Conservation (phyloP, 2,113 vertebrate genomes). For the Tenebrosternarchus preto region DNA sequence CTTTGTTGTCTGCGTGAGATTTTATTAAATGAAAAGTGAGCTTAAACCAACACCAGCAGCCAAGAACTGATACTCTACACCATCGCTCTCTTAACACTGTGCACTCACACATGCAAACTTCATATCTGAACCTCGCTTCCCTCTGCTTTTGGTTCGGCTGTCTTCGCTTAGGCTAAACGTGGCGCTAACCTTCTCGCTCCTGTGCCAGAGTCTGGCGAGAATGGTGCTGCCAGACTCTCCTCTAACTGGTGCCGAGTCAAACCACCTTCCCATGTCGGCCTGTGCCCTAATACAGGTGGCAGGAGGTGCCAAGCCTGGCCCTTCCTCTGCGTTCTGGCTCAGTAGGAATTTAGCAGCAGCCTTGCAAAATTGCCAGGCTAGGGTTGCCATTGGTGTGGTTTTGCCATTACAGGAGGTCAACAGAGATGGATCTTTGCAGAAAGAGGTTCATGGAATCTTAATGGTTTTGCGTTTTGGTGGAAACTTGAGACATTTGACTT, state of each 20-base stretch:
- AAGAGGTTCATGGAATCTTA: too few relatives aligned
- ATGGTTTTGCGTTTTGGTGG: too few relatives aligned
- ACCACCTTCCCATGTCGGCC: slow-evolving; percentile 10
- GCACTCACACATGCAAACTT: too few relatives aligned
- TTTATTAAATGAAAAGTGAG: too few relatives aligned
- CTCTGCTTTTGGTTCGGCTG: background rate
- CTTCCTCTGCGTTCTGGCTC: background rate
- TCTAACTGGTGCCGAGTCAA: slow-evolving; percentile 27
- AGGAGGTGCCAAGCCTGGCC: background rate
- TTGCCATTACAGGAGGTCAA: too few relatives aligned
- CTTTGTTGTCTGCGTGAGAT: too few relatives aligned
- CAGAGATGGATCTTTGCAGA: too few relatives aligned
- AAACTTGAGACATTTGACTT: too few relatives aligned
- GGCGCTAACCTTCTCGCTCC: background rate
- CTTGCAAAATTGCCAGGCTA: background rate
- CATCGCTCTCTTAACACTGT: background rate
- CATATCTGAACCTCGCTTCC: background rate
- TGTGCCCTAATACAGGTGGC: slow-evolving; percentile 62
- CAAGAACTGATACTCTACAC: too few relatives aligned
- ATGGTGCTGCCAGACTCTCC: background rate
- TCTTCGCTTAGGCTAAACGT: background rate
- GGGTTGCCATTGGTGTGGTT: background rate
- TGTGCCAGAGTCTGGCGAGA: background rate
- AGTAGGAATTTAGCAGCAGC: slow-evolving; percentile 4
- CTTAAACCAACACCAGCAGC: too few relatives aligned